Base-by-base conservation (phyloP, 2,797 vertebrate species). In the Chaetodon trifasciatus region DNA sequence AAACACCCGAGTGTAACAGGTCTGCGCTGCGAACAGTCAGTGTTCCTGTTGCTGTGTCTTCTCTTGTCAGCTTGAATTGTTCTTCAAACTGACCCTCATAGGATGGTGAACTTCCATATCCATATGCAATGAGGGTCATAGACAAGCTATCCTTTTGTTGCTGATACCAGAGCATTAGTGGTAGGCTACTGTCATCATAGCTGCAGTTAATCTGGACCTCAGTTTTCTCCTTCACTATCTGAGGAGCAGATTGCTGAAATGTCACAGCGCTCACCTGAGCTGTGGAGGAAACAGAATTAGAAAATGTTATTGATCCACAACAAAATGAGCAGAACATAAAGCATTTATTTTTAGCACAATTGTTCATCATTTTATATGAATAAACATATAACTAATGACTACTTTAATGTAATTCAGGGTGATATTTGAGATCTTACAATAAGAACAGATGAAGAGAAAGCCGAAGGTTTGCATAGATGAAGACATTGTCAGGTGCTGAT, bases 101-200 rank as follows among this genome's bases (percentile, higher is more conserved):
- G 35, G 3, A 47, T 3, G n/a, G 50, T 21, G 7, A 0, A 0
- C 8, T 16, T 24, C 32, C 47, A 23, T 55, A 66, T 4, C 70
- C 24, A 52, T 49, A 60, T 10, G 62, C 87, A 10, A 89, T 71
- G n/a, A 88, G 79, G 23, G 23, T 76, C 7, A 91, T 35, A 10
- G 10, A 39, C 16, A 2, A 17, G 5, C 42, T 49, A 8, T n/a
- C 40, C 5, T 1, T 5, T n/a, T 8, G 70, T 5, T 76, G 76
- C 28, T 86, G 88, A 72, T 89, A 92, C 90, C 91, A 93, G 15
- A 88, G 10, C 46, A 92, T 86, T 2, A 57, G 15, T 5, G 42
- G 9, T n/a, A 69, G 84, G 8, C 0, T 28, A 8, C 2, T 0
- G 17, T 76, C 64, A 8, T 32, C 70, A 63, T 91, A 89, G 19